Percentiles rank a stretch among this genome's conserved stretches.
Conservation (phyloP, 1,140 invertebrate genomes). For the Hormaphis cornu region DNA sequence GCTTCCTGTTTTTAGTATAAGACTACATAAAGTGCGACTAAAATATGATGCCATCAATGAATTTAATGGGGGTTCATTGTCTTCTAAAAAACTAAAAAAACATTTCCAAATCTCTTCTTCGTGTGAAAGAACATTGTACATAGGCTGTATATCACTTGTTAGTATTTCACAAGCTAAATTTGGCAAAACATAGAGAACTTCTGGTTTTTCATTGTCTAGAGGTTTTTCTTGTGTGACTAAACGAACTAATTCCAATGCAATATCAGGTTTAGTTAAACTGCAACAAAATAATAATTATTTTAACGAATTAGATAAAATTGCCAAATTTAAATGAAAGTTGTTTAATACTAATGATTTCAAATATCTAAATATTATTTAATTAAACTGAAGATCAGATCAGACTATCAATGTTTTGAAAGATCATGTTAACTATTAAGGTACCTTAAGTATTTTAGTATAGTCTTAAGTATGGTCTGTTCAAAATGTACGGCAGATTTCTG, state of each 20-base stretch:
- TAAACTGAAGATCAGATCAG: no score
- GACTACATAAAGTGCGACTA: slow-evolving; percentile 68
- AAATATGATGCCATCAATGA: slow-evolving; percentile 91
- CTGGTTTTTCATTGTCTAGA: slow-evolving; percentile 50
- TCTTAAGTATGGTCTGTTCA: no score
- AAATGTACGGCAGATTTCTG: no score
- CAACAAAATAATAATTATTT: slow-evolving; percentile 41
- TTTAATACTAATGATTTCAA: no score
- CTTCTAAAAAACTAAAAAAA: slow-evolving; percentile 79
- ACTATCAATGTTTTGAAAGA: no score
- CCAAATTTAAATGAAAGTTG: no score
- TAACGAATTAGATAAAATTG: no score
- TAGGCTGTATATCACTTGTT: slow-evolving; percentile 68
- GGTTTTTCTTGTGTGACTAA: slow-evolving; percentile 79
- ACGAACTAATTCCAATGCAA: slow-evolving; percentile 75
- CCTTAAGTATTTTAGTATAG: no score
- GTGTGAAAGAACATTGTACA: slow-evolving; percentile 75
- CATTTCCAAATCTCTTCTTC: slow-evolving; percentile 69
- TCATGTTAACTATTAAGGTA: no score
- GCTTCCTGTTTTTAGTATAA: slow-evolving; percentile 37
- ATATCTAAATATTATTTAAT: no score
- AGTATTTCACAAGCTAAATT: slow-evolving; percentile 90
- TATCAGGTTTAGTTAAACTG: slow-evolving; percentile 71
- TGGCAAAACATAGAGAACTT: slow-evolving; percentile 43
- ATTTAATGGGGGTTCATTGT: slow-evolving; percentile 72